Conservation (phyloP, 1,140 invertebrate species). For the Aphidius gifuensis region DNA sequence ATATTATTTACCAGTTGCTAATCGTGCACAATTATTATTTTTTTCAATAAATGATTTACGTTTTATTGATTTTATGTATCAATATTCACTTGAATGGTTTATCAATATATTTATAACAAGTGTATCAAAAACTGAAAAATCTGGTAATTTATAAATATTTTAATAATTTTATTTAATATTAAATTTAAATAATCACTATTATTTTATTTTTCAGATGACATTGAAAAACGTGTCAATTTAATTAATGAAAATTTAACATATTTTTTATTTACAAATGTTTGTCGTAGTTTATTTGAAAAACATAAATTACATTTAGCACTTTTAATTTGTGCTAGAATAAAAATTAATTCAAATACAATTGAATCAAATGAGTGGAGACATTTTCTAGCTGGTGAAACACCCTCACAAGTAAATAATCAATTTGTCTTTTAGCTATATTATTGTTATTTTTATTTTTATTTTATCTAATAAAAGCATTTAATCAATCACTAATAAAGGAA, state of each 20-base stretch:
- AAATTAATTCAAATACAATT: conserved; percentile 50
- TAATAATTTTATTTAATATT: background rate
- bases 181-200: background rate
- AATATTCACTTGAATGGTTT: conserved; percentile 75
- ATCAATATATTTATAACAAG: conserved; percentile 67
- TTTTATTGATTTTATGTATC: conserved; percentile 75
- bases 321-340: conserved; percentile 54
- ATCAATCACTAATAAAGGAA: conserved; percentile 34
- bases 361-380: conserved; percentile 63
- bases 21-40: conserved; percentile 69
- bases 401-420: conserved; percentile 31
- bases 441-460: background rate
- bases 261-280: conserved; percentile 67
- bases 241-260: conserved; percentile 70
- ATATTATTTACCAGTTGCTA: conserved; percentile 69
- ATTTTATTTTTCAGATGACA: conserved; percentile 57
- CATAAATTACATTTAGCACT: conserved; percentile 73
- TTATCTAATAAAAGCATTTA: conserved; percentile 19
- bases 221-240: conserved; percentile 60
- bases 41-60: conserved; percentile 71
- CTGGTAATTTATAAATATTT: conserved; percentile 32
- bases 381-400: conserved; percentile 54
- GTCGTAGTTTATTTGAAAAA: conserved; percentile 70
- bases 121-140: conserved; percentile 65
- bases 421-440: conserved; percentile 6